Base-by-base conservation (phyloP, 2,113 vertebrate genomes). In the Nannobrachium achirus region DNA sequence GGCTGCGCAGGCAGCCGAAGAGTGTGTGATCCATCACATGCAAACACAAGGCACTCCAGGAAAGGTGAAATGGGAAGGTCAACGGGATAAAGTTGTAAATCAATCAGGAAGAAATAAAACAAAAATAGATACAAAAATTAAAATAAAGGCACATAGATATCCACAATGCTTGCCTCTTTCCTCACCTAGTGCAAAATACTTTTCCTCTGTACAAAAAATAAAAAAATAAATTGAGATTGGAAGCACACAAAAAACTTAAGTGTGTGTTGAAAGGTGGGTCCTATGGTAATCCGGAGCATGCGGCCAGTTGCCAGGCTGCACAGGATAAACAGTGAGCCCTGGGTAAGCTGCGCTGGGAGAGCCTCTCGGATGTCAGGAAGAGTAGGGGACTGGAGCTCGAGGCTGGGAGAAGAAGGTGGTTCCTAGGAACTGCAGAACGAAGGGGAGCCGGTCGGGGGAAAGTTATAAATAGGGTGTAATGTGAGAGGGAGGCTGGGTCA, bases 401-500 rank as follows among this genome's bases (percentile, higher is more conserved):
- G 90, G 93, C 94, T 69, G 77, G 78, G 73, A 87, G 84, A 80
- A 80, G 78, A 68, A 95, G 95, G 94, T 95, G 95, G 94, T 96
- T 95, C 94, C 91, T 89, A 85, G 87, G 93, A 95, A 89, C 92
- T 91, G 94, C 92, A 92, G 79, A 89, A 80, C 92, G 92, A 89
- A 88, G 94, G 94, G 94, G 94, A 94, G 94, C 92, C 89, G 68
- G 93, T 91, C 82, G 90, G 83, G 93, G 89, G 91, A 95, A 96
- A 93, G 96, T 95, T 98, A 99, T 98, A 99, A 99, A 98, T 98
- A 97, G 96, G 92, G 89, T 96, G 96, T 98, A 98, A 98, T 84
- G 93, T 97, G 97, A 99, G 97, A 95, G 88, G 96, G 95, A 96
- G 97, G 97, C 94, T 95, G 97, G 96, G 94, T 97, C 91, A 95